Evolutionary conservation across 2,113 vertebrate species (phyloP).

Genomic region (Psilopogon haemacephalus): DNA sequence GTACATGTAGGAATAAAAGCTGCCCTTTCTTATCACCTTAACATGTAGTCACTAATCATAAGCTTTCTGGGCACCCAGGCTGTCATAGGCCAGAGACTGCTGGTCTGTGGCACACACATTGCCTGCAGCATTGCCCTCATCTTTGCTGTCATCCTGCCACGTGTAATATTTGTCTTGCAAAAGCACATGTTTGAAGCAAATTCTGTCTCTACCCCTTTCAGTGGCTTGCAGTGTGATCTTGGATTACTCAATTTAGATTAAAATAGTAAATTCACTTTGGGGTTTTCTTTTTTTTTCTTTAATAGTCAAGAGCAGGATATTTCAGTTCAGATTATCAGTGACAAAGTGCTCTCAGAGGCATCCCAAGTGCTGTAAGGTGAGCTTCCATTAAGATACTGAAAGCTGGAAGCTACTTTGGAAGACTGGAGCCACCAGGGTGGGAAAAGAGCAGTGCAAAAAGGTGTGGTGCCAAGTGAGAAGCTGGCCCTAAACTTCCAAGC

Average conservation of each 20-base stretch:
- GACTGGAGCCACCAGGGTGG: neutral
- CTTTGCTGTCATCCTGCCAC: constrained; percentile 23
- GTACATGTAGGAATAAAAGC: neutral
- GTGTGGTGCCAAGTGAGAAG: neutral
- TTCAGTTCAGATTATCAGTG: neutral
- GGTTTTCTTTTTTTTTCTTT: neutral
- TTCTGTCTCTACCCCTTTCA: neutral
- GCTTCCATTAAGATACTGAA: neutral
- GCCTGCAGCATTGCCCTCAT: constrained; percentile 19
- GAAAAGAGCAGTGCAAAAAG: neutral
- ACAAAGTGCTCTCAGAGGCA: neutral
- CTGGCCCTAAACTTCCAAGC: neutral
- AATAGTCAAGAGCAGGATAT: neutral
- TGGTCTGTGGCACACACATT: neutral
- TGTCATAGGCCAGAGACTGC: neutral
- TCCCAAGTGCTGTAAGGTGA: neutral
- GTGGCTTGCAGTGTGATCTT: neutral
- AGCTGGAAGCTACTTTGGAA: neutral
- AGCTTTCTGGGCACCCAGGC: neutral
- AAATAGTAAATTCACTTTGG: neutral
- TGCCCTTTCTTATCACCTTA: neutral
- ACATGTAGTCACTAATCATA: neutral
- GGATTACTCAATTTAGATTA: neutral
- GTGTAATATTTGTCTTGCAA: neutral
- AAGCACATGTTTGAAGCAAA: neutral